Evolutionary conservation across 1,140 invertebrate genomes (phyloP).

Genomic region (Neodiprion pinetum): DNA sequence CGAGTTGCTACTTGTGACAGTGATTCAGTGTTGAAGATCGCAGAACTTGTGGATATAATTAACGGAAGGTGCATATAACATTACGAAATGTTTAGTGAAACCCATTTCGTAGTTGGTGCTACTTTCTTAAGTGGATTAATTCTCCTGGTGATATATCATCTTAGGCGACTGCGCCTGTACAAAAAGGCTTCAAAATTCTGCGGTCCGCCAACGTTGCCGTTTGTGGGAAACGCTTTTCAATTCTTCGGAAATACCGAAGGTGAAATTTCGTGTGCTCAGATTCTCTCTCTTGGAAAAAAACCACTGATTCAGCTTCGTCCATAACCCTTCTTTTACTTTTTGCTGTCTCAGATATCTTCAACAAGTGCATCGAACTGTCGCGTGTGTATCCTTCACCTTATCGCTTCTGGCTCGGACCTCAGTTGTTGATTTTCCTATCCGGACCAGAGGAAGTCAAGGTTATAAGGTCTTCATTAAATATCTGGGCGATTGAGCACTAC

Average conservation of each 20-base stretch:
- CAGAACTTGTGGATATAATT: too few relatives aligned
- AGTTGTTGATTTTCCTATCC: conserved; percentile 43
- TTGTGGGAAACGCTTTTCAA: conserved; percentile 64
- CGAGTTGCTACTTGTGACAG: too few relatives aligned
- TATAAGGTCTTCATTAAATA: too few relatives aligned
- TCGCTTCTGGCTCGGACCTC: conserved; percentile 34
- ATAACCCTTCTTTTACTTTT: too few relatives aligned
- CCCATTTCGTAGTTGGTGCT: too few relatives aligned
- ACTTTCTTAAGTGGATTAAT: too few relatives aligned
- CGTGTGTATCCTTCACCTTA: neutral
- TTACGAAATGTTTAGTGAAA: too few relatives aligned
- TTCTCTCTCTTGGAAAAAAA: neutral
- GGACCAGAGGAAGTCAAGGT: conserved; percentile 51
- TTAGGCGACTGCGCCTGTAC: neutral
- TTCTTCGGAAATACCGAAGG: conserved; percentile 59
- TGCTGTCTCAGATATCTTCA: neutral
- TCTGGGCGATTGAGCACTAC: too few relatives aligned
- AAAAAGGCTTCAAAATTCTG: neutral
- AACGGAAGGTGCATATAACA: too few relatives aligned
- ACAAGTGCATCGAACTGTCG: neutral
- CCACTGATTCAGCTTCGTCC: too few relatives aligned
- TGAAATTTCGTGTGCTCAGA: conserved; percentile 37
- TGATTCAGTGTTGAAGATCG: too few relatives aligned
- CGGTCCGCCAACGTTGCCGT: conserved; percentile 45
- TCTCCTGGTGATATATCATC: neutral